A percentile compares a stretch with the other conserved stretches of the same genome.
Evolutionary conservation across 2,113 vertebrate species (phyloP).

Genomic region (Aldabrachelys gigantea): DNA sequence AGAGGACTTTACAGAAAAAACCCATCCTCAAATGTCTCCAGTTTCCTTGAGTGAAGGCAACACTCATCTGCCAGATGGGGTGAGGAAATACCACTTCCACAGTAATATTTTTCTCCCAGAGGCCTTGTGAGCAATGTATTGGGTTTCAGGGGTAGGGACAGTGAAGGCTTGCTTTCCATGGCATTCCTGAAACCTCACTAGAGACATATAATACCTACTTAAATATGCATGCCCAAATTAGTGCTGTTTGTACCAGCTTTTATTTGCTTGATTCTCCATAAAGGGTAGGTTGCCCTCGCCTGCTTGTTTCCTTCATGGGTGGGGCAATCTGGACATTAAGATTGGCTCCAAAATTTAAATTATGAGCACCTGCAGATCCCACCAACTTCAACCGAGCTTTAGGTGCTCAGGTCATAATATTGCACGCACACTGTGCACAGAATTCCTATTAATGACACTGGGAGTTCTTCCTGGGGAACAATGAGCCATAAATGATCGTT

Average conservation of each 20-base stretch:
- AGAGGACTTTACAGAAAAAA: background rate
- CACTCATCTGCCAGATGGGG: background rate
- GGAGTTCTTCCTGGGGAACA: accelerated
- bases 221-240: background rate
- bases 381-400: background rate
- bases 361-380: background rate
- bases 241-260: background rate
- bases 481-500: background rate
- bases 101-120: background rate
- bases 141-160: accelerated
- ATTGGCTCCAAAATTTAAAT: background rate
- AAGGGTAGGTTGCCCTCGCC: background rate
- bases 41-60: background rate
- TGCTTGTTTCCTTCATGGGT: background rate
- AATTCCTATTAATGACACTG: background rate
- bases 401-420: background rate
- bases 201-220: background rate
- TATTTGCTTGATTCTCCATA: accelerated
- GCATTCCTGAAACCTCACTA: background rate
- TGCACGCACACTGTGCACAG: background rate
- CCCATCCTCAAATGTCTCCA: background rate
- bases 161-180: background rate
- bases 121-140: background rate
- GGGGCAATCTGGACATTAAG: background rate
- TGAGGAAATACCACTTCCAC: background rate